Base-by-base conservation (phyloP, 1,140 invertebrate species). In the Zophobas atratus region DNA sequence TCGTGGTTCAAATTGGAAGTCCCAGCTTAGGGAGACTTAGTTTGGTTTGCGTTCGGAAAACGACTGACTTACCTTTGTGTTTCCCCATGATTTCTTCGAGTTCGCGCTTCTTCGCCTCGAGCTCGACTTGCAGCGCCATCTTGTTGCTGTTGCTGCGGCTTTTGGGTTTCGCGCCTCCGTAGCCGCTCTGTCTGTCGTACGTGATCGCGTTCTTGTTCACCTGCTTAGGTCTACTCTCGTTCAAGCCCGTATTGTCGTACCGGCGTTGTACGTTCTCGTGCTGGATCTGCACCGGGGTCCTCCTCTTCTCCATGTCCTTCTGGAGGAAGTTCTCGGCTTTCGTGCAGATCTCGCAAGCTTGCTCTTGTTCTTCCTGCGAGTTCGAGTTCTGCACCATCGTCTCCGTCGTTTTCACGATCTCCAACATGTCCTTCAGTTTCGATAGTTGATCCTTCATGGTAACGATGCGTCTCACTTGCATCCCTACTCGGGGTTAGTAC, bases 11-110 rank as follows among this genome's bases (percentile, higher is more conserved):
- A 80, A 77, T 85, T 85, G 20, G 84, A 85, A 38, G 82, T 81
- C 20, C 81, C 81, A 56, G 83, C 84, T 84, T 20, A 20, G 20
- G 20, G 20, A 20, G 20, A 74, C 20, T 48, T 56, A 38, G 55
- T 36, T 46, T 20, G 20, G 20, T 20, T 20, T 20, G 20, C 20
- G 20, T 20, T 20, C 20, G 20, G 20, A 63, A 46, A 63, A 63
- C 48, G 6, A 73, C 35, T 51, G n/a, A 63, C 70, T 79, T 77
- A 84, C 86, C 85, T 84, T 86, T 86, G 81, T 87, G 86, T 80
- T 87, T 88, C n/a, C 84, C 82, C 86, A 88, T 87, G 49, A 88
- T 82, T 72, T 87, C 87, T 51, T 87, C 87, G 6, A 88, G 76
- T 77, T 87, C 85, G 36, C 82, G 73, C 71, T 86, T 85, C 76